Percentiles rank a stretch among this genome's conserved stretches.
phyloP scores from a whole-genome alignment of 2,797 vertebrate genomes.

The Bradypodion pumilum region DNA sequence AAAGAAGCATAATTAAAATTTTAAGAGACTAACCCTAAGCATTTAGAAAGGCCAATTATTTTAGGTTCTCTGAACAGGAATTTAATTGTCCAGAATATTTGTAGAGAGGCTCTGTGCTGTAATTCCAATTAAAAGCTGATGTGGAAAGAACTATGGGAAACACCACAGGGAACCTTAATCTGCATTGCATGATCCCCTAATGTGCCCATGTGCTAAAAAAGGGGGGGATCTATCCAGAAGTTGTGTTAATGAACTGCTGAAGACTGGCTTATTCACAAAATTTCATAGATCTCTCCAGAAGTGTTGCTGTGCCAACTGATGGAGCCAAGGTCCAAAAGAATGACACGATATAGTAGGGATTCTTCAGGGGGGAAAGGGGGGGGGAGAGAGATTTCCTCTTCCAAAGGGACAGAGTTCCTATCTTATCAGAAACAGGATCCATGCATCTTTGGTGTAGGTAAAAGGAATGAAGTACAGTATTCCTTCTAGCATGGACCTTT shows the following conservation, averaged over 20 bases:
- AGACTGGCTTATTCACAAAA: conserved; percentile 39
- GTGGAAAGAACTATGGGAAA: conserved; percentile 30
- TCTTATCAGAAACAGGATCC: not conserved
- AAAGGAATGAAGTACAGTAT: not conserved
- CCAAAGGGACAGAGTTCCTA: not conserved
- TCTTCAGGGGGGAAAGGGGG: not conserved
- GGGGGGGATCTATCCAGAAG: conserved; percentile 21
- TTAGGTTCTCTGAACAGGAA: not conserved
- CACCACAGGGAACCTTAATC: conserved; percentile 30
- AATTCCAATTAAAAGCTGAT: conserved; percentile 39
- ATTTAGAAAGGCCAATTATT: conserved; percentile 9
- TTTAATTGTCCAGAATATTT: conserved; percentile 30
- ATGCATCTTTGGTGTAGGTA: not conserved
- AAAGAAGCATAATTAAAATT: not conserved
- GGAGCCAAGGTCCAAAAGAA: conserved; percentile 22
- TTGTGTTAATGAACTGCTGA: conserved; percentile 41
- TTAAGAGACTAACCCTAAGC: not conserved
- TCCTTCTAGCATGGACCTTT: not conserved
- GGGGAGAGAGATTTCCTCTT: not conserved
- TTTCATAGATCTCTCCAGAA: conserved; percentile 29
- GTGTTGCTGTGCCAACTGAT: conserved; percentile 29
- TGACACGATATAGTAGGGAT: conserved; percentile 16
- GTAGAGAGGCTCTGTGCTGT: conserved; percentile 6
- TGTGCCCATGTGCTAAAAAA: conserved; percentile 2
- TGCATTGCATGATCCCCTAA: conserved; percentile 33